Conservation (phyloP, 2,113 vertebrate species). For the Ibidorhyncha struthersii region DNA sequence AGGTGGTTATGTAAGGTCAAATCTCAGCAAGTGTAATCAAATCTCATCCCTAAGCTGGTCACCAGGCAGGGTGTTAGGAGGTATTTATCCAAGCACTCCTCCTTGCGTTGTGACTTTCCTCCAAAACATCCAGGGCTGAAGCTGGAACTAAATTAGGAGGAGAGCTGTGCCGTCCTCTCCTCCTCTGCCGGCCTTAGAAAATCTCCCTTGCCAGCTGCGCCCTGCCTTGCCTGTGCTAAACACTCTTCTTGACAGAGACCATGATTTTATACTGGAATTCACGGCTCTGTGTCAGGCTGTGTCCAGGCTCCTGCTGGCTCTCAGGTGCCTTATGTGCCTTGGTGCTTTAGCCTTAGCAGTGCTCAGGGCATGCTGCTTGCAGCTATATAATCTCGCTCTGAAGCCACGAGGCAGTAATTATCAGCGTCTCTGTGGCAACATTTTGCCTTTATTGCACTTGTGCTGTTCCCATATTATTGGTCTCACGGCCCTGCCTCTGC, state of each 20-base stretch:
- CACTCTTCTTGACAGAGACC: not conserved
- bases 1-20: slow-evolving; percentile 47
- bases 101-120: not conserved
- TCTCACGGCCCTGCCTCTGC: not conserved
- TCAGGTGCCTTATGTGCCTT: not conserved
- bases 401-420: not conserved
- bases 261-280: not conserved
- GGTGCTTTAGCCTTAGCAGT: not conserved
- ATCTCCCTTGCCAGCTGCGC: not conserved
- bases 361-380: not conserved
- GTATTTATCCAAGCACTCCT: slow-evolving; percentile 13
- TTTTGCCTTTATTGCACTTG: not conserved
- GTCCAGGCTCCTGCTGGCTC: not conserved
- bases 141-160: slow-evolving; percentile 8
- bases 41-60: slow-evolving; percentile 55
- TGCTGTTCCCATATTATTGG: not conserved
- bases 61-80: slow-evolving; percentile 25
- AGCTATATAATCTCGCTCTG: not conserved
- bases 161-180: not conserved
- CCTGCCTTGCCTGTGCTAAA: not conserved
- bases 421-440: not conserved
- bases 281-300: not conserved
- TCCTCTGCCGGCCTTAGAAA: not conserved
- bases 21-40: slow-evolving; percentile 45
- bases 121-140: not conserved